Evolutionary conservation across 2,888 invertebrate species (phyloP), one percentile per base, ranked within the genome.

Genomic region (Eugnorisma glareosa): DNA sequence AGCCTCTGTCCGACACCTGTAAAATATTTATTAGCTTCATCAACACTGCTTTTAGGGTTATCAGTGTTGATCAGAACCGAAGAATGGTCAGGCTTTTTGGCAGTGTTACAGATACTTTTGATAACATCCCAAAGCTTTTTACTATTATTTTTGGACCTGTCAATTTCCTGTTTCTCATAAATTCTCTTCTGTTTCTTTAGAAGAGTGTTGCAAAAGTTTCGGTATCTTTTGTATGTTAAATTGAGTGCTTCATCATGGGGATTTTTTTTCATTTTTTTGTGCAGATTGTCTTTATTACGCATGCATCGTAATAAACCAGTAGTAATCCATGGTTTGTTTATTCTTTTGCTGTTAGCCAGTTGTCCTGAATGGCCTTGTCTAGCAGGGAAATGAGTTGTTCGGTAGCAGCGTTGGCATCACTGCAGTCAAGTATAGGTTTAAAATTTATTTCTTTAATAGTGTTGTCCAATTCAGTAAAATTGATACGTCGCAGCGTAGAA

Each of bases 311-410:
- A 31, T 28, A 61, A 35, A 61, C 61, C 61, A 31, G 31, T 8
- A 61, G 61, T 61, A 61, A 61, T 61, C 61, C 61, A 61, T 21
- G 61, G 61, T 31, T 61, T 35, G 10, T 35, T 61, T 31, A 61
- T 61, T 31, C 4, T 28, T 61, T 61, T 59, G 15, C 15, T 59
- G 5, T 59, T 59, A 15, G 57, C 10, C 28, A 57, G 57, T 57
- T 57, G 4, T 31, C 31, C 10, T 59, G 31, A 8, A 59, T 59
- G 28, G 31, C 59, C 31, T 18, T 59, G 59, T 31, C 59, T 21
- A 59, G 31, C 6, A 31, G 18, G 15, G 15, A 31, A 2, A 59
- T 31, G 31, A 59, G 31, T 18, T 31, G 31, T 8, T 59, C 59
- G 31, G 59, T 59, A 31, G 59, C 59, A 31, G 2, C 31, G 4